phyloP scores from a whole-genome alignment of 2,797 vertebrate genomes.

The Heliangelus exortis region DNA sequence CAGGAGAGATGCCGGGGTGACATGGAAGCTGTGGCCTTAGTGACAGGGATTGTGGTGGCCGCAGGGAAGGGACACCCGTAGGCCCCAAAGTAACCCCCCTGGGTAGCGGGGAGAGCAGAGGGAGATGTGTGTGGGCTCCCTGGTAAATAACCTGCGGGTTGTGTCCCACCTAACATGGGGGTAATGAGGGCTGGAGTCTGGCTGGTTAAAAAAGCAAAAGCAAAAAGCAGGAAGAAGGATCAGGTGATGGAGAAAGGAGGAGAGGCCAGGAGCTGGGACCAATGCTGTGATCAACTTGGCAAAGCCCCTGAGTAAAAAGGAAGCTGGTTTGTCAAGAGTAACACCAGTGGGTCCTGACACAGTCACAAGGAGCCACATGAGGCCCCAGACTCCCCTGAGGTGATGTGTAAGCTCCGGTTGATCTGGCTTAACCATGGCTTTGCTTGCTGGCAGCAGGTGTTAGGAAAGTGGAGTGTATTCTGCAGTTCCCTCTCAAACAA shows the following conservation, averaged over 20 bases:
- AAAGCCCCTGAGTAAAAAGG: background rate
- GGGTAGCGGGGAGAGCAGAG: background rate
- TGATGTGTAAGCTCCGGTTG: background rate
- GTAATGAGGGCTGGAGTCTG: background rate
- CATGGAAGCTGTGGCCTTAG: background rate
- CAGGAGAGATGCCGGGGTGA: background rate
- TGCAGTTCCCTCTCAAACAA: background rate
- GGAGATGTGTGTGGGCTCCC: background rate
- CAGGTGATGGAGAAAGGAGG: background rate
- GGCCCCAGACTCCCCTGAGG: background rate
- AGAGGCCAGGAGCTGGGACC: background rate
- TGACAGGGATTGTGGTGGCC: background rate
- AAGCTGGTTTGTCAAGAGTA: background rate
- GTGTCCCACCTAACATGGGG: background rate
- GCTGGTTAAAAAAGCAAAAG: background rate
- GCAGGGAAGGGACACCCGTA: accelerated
- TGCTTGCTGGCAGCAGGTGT: background rate
- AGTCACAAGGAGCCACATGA: background rate
- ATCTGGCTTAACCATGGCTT: accelerated
- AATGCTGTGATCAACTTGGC: background rate
- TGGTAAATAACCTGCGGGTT: background rate
- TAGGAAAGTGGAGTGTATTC: background rate
- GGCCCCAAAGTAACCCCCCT: accelerated
- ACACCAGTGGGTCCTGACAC: background rate
- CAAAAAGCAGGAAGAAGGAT: background rate